Evolutionary conservation across 1,140 invertebrate species (phyloP).

Genomic region (Neocloeon triangulifer): DNA sequence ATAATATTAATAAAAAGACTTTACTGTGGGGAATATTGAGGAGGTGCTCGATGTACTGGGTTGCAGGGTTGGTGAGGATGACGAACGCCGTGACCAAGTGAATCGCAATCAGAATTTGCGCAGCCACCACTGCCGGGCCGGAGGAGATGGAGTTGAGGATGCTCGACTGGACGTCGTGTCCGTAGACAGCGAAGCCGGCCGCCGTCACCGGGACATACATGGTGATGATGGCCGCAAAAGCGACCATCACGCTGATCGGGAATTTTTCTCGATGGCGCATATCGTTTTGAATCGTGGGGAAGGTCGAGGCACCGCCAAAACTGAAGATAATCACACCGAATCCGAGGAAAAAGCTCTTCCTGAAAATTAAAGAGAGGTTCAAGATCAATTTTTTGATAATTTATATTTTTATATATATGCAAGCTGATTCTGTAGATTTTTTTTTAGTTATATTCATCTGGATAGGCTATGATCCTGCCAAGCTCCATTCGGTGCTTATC

Average conservation of each 20-base stretch:
- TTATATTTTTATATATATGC: no score
- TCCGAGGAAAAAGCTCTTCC: slow-evolving; percentile 31
- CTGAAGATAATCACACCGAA: slow-evolving; percentile 39
- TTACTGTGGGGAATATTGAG: slow-evolving; percentile 36
- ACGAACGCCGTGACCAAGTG: slow-evolving; percentile 38
- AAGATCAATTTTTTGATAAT: no score
- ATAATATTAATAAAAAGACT: no score
- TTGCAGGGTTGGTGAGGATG: slow-evolving; percentile 38
- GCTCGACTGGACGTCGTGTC: slow-evolving; percentile 25
- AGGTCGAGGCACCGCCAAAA: slow-evolving; percentile 38
- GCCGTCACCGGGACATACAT: slow-evolving; percentile 30
- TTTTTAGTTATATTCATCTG: no score
- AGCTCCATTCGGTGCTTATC: no score
- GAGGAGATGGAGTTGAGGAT: slow-evolving; percentile 23
- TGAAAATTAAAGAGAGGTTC: no score
- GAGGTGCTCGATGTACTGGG: slow-evolving; percentile 42
- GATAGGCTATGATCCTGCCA: no score
- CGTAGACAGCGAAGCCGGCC: slow-evolving; percentile 32
- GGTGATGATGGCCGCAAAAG: slow-evolving; percentile 25
- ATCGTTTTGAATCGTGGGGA: slow-evolving; percentile 47
- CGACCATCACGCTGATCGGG: slow-evolving; percentile 22
- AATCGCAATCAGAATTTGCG: slow-evolving; percentile 30
- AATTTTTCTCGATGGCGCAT: slow-evolving; percentile 33
- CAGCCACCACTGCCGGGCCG: slow-evolving; percentile 21
- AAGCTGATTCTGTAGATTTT: no score